Percentiles rank a stretch among this genome's conserved stretches.
These are phyloP conservation scores for Julus scandinavius DNA, from an alignment of 2,888 invertebrate species.

Conservation along the genomic window DNA sequence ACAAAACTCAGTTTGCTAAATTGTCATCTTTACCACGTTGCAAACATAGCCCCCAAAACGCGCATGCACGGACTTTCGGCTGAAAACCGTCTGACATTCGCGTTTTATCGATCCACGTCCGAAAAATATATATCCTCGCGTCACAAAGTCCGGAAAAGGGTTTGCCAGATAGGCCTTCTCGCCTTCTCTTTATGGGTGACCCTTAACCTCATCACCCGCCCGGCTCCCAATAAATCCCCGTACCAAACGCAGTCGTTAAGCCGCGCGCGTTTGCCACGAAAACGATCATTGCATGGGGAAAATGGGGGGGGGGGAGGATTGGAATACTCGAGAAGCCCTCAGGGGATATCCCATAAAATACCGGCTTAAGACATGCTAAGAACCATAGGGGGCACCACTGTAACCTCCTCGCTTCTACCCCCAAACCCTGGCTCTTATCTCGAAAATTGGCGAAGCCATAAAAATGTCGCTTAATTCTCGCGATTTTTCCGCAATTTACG, in stretches of 20 bases:
- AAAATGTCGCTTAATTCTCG: slow-evolving; percentile 31
- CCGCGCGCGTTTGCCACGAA: neutral
- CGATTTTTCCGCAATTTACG: slow-evolving; percentile 24
- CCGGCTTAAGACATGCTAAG: neutral
- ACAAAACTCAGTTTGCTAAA: too few relatives aligned
- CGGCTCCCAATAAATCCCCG: neutral
- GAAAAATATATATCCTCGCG: slow-evolving; percentile 1
- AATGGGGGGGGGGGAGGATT: neutral
- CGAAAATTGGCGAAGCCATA: slow-evolving; percentile 24
- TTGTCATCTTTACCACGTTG: too few relatives aligned
- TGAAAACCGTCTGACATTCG: neutral
- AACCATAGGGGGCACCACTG: neutral
- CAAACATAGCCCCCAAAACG: too few relatives aligned
- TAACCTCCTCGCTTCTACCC: neutral
- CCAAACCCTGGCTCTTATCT: slow-evolving; percentile 15
- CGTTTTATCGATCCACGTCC: neutral
- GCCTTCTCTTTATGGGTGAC: neutral
- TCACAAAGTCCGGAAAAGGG: slow-evolving; percentile 12
- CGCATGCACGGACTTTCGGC: too few relatives aligned
- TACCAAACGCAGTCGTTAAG: neutral
- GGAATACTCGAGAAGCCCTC: neutral
- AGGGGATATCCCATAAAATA: slow-evolving; percentile 29
- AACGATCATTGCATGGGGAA: neutral
- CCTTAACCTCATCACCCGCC: neutral
- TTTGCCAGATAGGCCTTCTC: neutral